Conservation (phyloP, 2,888 invertebrate species). For the Argynnis bischoffii region DNA sequence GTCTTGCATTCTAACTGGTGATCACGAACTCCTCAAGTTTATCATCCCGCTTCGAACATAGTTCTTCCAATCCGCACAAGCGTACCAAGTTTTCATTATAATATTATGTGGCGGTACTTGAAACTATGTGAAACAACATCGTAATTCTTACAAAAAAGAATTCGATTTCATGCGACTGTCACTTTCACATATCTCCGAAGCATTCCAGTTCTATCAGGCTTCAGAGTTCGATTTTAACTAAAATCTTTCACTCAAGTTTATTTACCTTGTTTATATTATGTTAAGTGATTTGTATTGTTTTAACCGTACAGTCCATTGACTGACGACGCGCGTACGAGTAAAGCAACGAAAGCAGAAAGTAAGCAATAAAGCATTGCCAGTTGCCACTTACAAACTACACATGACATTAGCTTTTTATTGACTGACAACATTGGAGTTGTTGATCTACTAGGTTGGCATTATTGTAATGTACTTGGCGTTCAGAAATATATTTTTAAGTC, state of each 20-base stretch:
- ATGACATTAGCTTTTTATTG: conserved; percentile 62
- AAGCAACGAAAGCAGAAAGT: conserved; percentile 74
- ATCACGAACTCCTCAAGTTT: conserved; percentile 46
- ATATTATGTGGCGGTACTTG: conserved; percentile 65
- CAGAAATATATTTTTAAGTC: conserved; percentile 33
- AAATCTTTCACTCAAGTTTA: conserved; percentile 39
- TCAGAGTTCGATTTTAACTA: conserved; percentile 39
- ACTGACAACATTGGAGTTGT: conserved; percentile 53
- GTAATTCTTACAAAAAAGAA: conserved; percentile 66
- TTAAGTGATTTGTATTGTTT: conserved; percentile 58
- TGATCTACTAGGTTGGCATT: conserved; percentile 49
- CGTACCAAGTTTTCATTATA: conserved; percentile 54
- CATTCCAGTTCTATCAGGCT: conserved; percentile 55
- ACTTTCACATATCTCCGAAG: conserved; percentile 70
- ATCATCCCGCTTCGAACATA: conserved; percentile 78
- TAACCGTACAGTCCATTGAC: conserved; percentile 65
- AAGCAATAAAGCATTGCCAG: conserved; percentile 57
- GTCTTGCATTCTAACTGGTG: conserved; percentile 79
- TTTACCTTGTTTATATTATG: conserved; percentile 55
- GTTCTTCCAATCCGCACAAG: conserved; percentile 62
- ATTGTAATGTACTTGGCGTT: conserved; percentile 50
- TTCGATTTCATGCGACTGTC: conserved; percentile 68
- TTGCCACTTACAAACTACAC: conserved; percentile 53
- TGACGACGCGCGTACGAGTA: conserved; percentile 70
- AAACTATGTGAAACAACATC: conserved; percentile 72